These are phyloP conservation scores for Drosophila nikananu DNA, from an alignment of 1,140 invertebrate genomes.

Conservation along the genomic window DNA sequence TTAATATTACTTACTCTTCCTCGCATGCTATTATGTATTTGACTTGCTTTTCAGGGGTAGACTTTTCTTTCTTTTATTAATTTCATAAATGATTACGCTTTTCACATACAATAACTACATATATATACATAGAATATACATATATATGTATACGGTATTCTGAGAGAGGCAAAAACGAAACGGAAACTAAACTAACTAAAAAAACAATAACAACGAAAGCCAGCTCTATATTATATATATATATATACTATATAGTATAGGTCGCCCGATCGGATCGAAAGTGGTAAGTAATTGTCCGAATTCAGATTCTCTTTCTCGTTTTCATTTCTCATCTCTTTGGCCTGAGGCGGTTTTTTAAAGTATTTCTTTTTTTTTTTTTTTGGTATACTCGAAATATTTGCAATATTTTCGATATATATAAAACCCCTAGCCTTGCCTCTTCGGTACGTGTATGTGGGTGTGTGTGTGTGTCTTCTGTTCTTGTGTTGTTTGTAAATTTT, in stretches of 20 bases:
- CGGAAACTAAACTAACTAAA: background rate
- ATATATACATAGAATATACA: constrained; percentile 58
- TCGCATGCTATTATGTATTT: constrained; percentile 47
- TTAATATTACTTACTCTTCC: constrained; percentile 42
- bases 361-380: background rate
- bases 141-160: constrained; percentile 52
- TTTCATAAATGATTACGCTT: constrained; percentile 49
- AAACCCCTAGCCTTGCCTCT: constrained; percentile 18
- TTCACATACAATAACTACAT: constrained; percentile 59
- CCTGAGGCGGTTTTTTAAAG: background rate
- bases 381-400: constrained; percentile 10
- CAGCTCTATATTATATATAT: constrained; percentile 33
- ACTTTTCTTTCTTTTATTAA: constrained; percentile 24
- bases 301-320: constrained; percentile 10
- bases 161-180: constrained; percentile 42
- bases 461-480: constrained; percentile 13
- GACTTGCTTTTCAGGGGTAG: constrained; percentile 38
- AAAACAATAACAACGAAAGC: constrained; percentile 15
- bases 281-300: constrained; percentile 35
- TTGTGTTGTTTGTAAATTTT: constrained; percentile 35
- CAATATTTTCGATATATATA: constrained; percentile 14
- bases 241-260: constrained; percentile 28
- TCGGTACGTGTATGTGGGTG: constrained; percentile 18
- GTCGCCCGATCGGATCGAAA: constrained; percentile 32
- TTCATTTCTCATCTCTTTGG: constrained; percentile 3